Evolutionary conservation across 2,113 vertebrate species (phyloP).

Genomic region (Todiramphus chloris): DNA sequence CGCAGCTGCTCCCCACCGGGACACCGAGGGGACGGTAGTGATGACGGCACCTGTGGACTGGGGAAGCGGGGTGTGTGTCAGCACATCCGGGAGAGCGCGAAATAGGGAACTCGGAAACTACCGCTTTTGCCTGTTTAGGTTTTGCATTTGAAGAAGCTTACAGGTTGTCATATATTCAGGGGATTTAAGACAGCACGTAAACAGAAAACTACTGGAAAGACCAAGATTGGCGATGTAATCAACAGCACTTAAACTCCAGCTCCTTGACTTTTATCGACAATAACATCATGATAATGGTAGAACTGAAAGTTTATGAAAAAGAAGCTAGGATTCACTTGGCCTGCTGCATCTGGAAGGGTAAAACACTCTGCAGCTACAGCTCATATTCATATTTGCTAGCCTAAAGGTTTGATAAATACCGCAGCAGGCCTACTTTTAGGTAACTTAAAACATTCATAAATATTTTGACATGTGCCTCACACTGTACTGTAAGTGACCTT

Average conservation of each 20-base stretch:
- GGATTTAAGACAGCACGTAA: background rate
- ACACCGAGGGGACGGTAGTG: background rate
- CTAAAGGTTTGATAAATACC: background rate
- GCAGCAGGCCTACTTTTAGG: background rate
- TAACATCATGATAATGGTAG: fast-evolving
- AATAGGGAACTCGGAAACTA: fast-evolving
- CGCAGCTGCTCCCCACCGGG: too few relatives aligned
- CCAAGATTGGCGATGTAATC: background rate
- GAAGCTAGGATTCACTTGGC: background rate
- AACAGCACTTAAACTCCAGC: fast-evolving
- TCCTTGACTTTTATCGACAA: background rate
- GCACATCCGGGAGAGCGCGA: background rate
- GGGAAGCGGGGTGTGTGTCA: fast-evolving
- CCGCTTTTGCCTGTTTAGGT: fast-evolving
- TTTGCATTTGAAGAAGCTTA: background rate
- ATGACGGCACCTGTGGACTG: background rate
- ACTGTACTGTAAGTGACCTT: background rate
- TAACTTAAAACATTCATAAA: background rate
- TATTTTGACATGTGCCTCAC: background rate
- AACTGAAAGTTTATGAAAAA: background rate
- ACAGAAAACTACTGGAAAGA: background rate
- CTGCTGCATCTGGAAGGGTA: background rate
- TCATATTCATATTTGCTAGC: fast-evolving
- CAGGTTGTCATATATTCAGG: fast-evolving
- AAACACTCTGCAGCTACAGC: background rate